Percentiles rank a stretch among this genome's conserved stretches.
Conservation (phyloP, 53 echinoderm and acorn worm genomes). For the Henricia sp. region DNA sequence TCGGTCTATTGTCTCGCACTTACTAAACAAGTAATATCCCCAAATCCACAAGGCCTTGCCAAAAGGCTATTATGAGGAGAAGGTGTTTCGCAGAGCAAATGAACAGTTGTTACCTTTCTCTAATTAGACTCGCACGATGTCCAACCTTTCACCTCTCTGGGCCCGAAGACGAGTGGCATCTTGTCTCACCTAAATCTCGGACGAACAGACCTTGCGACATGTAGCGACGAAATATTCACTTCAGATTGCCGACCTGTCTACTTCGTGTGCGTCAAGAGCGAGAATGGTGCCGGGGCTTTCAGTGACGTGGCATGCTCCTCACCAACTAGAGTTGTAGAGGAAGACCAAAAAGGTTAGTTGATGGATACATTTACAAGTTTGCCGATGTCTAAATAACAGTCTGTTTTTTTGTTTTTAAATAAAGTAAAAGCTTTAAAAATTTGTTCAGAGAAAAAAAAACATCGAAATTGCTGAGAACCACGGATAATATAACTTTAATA, state of each 20-base stretch:
- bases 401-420: too few relatives aligned
- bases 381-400: too few relatives aligned
- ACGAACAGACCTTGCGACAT: constrained; percentile 31
- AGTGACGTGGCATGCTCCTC: constrained; percentile 53
- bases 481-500: too few relatives aligned
- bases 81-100: neutral
- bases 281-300: constrained; percentile 67
- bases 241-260: constrained; percentile 45
- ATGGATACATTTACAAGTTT: too few relatives aligned
- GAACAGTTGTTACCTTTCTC: neutral
- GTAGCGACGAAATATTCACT: constrained; percentile 20
- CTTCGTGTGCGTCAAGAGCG: constrained; percentile 57
- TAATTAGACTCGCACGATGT: constrained; percentile 10
- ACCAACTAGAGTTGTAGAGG: constrained; percentile 58
- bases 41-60: too few relatives aligned
- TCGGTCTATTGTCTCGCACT: too few relatives aligned
- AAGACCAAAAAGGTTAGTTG: constrained; percentile 54
- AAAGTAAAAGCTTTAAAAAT: too few relatives aligned
- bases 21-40: too few relatives aligned
- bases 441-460: too few relatives aligned
- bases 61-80: too few relatives aligned
- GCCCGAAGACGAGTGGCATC: constrained; percentile 1
- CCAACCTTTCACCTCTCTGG: constrained; percentile 22
- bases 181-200: constrained; percentile 29
- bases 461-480: too few relatives aligned